Evolutionary conservation across 2,797 vertebrate species (phyloP), one percentile per base, ranked within the genome.

Genomic region (Anomalospiza imberbis): DNA sequence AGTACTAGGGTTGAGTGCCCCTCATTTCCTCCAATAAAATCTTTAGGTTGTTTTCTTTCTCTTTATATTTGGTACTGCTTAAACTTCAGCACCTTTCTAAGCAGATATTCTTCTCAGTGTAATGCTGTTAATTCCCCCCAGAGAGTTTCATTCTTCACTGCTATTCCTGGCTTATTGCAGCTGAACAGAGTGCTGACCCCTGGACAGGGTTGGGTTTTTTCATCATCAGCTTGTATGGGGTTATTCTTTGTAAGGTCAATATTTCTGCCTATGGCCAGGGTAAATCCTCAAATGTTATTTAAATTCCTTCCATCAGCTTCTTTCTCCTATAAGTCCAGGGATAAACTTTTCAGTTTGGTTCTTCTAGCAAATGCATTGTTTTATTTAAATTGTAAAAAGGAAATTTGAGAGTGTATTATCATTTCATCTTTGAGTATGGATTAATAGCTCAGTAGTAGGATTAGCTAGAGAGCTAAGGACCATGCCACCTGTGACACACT

Each of bases 331-430:
- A 87, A 34, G 20, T 58, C 68, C 54, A n/a, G 34, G 42, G 38
- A 66, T 54, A 84, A 94, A 44, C 9, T 45, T 48, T 95, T 88
- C 58, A 73, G 25, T 22, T 45, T 29, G 44, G 3, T 80, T 94
- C 15, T 85, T 51, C 63, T 80, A 50, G 72, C 8, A 93, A 89
- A 91, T 48, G 31, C 0, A 8, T 34, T 5, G 47, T 77, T 68
- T 91, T 88, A 73, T 89, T 89, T 85, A 76, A 70, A 67, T 18
- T 42, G 20, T 31, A 48, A 63, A 66, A 88, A 72, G 19, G 91
- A 92, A 88, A 90, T 63, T 12, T 60, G 21, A 57, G 47, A 65
- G 2, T 19, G 44, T 28, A 42, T 89, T 87, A 63, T 28, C n/a
- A 4, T 19, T 55, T 80, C 48, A 32, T 84, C 17, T 88, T 73